A percentile compares a stretch with the other conserved stretches of the same genome.
phyloP scores from a whole-genome alignment of 1,140 invertebrate genomes.

The Ceratina japonica region DNA sequence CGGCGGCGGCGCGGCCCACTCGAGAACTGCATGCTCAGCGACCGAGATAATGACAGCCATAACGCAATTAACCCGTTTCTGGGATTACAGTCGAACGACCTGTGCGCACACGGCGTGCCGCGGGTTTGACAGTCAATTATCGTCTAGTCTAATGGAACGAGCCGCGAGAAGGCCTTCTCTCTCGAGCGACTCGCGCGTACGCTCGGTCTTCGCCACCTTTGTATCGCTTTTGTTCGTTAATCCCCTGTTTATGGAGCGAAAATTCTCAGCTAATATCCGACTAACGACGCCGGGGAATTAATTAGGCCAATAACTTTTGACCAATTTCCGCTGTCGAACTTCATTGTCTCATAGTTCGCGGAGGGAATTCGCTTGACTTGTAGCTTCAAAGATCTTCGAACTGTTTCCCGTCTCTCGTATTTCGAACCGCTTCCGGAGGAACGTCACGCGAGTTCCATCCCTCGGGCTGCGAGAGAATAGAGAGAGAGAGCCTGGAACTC shows the following conservation, averaged over 20 bases:
- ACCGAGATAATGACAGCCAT: conserved; percentile 53
- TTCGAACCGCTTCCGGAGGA: neutral
- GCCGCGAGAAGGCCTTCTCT: conserved; percentile 16
- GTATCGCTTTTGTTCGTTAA: neutral
- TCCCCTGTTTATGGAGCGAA: too few relatives aligned
- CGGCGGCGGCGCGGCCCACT: neutral
- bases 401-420: neutral
- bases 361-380: neutral
- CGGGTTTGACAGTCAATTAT: conserved; percentile 53
- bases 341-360: neutral
- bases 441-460: neutral
- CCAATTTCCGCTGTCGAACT: too few relatives aligned
- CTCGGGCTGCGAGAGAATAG: conserved; percentile 21
- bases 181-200: neutral
- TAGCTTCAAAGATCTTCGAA: neutral
- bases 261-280: too few relatives aligned
- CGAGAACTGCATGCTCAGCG: conserved; percentile 49
- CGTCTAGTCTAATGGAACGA: conserved; percentile 37
- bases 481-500: conserved; percentile 6
- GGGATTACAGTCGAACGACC: conserved; percentile 45
- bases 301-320: too few relatives aligned
- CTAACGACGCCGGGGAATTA: too few relatives aligned
- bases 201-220: neutral
- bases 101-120: conserved; percentile 5
- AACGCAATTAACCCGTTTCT: conserved; percentile 52